Percentiles rank a stretch among this genome's conserved stretches.
Evolutionary conservation across 2,113 vertebrate species (phyloP).

Genomic region (Mixornis gularis): DNA sequence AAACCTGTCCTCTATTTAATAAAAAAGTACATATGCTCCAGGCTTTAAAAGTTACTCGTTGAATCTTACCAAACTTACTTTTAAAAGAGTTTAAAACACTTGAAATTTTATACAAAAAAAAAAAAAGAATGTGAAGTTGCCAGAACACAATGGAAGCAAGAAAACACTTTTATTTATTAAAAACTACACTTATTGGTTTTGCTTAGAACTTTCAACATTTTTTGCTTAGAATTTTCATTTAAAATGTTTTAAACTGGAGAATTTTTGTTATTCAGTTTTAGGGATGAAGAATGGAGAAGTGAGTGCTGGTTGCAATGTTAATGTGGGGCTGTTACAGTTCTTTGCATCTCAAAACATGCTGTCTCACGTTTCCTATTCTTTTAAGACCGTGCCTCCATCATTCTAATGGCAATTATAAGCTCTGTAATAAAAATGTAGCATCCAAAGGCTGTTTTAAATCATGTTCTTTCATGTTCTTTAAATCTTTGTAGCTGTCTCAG

Average conservation of each 20-base stretch:
- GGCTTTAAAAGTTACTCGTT: neutral
- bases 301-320: slow-evolving; percentile 5
- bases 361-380: slow-evolving; percentile 3
- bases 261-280: neutral
- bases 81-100: neutral
- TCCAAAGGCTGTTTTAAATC: neutral
- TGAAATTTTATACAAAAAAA: neutral
- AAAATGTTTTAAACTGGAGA: neutral
- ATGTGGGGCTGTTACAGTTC: slow-evolving; percentile 14
- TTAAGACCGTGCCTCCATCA: slow-evolving; percentile 46
- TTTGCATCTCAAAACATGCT: neutral
- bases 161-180: slow-evolving; percentile 22
- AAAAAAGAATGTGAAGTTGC: neutral
- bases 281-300: neutral
- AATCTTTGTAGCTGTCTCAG: neutral
- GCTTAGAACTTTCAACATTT: slow-evolving; percentile 9
- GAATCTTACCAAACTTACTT: neutral
- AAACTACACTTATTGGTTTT: neutral
- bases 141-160: neutral
- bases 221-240: neutral
- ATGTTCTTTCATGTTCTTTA: neutral
- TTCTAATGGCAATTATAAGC: slow-evolving; percentile 23
- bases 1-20: slow-evolving; percentile 59
- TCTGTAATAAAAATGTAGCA: slow-evolving; percentile 40
- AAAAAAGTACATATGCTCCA: neutral